Evolutionary conservation across 2,888 invertebrate genomes (phyloP), one percentile per base, ranked within the genome.

Genomic region (Punctoribates punctum): DNA sequence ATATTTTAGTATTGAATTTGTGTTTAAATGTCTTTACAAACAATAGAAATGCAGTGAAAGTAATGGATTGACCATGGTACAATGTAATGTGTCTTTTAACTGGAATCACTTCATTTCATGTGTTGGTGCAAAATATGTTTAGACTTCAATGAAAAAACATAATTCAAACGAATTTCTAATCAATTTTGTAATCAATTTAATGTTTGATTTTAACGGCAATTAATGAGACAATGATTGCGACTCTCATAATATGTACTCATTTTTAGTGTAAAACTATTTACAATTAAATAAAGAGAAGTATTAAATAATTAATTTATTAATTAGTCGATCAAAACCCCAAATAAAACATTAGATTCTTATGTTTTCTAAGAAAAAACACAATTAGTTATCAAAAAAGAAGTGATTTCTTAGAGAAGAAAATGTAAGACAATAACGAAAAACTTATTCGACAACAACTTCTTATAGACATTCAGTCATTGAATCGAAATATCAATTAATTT

Each of bases 91-190:
- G 20, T 51, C 3, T 20, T 48, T 48, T 29, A 13, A 15, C 20
- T 65, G 65, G 65, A 65, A 65, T 65, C 65, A 65, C 65, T 65
- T 65, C 65, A 65, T 65, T 65, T 65, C 34, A 65, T 65, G 65
- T 65, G 65, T 65, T 34, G 65, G 65, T 65, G 65, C 65, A 65
- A 65, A 65, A 60, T 20, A 25, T 25, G n/a, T 15, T n/a, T 9
- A 9, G 42, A 9, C 4, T 42, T 13, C 8, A 42, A 5, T 9
- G 6, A n/a, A 51, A n/a, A 51, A 51, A 51, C 51, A 42, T 5
- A 42, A 42, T 42, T n/a, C n/a, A 42, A 42, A 13, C 8, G 11
- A 42, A 13, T 42, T 13, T 42, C 13, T n/a, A 15, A 51, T 54
- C n/a, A 11, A n/a, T 48, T 48, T 2, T 6, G 1, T 5, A 51